These are phyloP conservation scores for Pyrrhura leucotis DNA, from an alignment of 2,797 vertebrate species.

Conservation along the genomic window DNA sequence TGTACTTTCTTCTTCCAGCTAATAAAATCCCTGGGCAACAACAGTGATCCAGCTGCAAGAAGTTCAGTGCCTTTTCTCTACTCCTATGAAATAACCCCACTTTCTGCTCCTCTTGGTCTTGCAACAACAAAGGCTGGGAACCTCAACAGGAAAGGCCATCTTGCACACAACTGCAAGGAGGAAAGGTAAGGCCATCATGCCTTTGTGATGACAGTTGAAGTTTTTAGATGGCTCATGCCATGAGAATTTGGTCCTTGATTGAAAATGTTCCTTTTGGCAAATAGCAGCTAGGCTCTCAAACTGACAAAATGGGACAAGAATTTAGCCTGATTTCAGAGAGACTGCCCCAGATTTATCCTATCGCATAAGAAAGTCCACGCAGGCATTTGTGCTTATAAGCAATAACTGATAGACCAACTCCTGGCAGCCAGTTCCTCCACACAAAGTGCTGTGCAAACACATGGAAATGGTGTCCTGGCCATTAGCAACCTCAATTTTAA, in stretches of 20 bases:
- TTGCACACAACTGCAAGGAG: neutral
- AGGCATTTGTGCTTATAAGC: neutral
- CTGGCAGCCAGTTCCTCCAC: neutral
- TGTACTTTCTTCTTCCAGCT: neutral
- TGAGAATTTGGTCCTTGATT: neutral
- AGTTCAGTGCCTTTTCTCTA: neutral
- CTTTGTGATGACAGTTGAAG: neutral
- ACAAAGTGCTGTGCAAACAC: neutral
- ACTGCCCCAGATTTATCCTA: neutral
- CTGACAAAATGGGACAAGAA: neutral
- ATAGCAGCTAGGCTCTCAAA: neutral
- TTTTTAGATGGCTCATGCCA: neutral
- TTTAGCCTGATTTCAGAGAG: neutral
- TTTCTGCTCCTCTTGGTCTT: neutral
- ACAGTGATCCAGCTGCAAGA: neutral
- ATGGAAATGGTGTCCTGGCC: neutral
- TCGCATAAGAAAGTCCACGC: rapidly evolving
- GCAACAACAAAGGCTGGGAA: neutral
- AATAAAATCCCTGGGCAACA: neutral
- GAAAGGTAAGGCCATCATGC: neutral
- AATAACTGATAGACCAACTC: rapidly evolving
- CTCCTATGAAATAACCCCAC: neutral
- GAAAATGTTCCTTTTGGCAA: neutral
- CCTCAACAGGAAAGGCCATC: neutral
- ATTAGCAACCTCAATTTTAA: neutral